Evolutionary conservation across 1,140 invertebrate species (phyloP).

Genomic region (Drosophila tristis): DNA sequence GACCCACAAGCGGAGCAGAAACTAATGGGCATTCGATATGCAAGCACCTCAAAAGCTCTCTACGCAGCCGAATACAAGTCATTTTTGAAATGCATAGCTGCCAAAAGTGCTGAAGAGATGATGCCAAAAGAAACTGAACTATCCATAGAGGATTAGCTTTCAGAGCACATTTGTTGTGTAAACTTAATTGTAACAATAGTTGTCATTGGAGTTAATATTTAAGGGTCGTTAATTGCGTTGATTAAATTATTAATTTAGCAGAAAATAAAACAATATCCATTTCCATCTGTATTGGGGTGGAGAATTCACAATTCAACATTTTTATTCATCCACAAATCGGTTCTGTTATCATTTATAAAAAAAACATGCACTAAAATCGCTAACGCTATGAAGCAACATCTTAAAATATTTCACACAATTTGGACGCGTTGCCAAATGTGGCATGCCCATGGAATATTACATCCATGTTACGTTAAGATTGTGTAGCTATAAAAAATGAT

Average conservation of each 20-base stretch:
- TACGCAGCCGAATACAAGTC: conserved; percentile 71
- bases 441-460: too few species aligned
- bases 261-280: not conserved
- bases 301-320: conserved; percentile 61
- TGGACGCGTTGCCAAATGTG: not conserved
- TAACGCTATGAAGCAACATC: conserved; percentile 22
- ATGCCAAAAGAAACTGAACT: too few species aligned
- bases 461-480: not conserved
- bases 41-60: conserved; percentile 50
- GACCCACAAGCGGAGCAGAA: conserved; percentile 37
- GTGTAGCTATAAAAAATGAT: not conserved
- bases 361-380: conserved; percentile 46
- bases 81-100: conserved; percentile 54
- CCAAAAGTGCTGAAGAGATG: conserved; percentile 6
- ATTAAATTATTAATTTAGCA: not conserved
- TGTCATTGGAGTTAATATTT: not conserved
- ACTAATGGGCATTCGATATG: conserved; percentile 37
- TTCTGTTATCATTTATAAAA: conserved; percentile 40
- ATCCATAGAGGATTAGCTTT: not conserved
- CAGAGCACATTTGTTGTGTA: not conserved
- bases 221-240: not conserved
- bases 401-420: conserved; percentile 18
- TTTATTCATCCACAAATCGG: conserved; percentile 65
- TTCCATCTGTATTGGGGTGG: not conserved
- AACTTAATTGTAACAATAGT: not conserved